phyloP scores from a whole-genome alignment of 2,888 invertebrate species.

The Rhopalosiphum nymphaeae region DNA sequence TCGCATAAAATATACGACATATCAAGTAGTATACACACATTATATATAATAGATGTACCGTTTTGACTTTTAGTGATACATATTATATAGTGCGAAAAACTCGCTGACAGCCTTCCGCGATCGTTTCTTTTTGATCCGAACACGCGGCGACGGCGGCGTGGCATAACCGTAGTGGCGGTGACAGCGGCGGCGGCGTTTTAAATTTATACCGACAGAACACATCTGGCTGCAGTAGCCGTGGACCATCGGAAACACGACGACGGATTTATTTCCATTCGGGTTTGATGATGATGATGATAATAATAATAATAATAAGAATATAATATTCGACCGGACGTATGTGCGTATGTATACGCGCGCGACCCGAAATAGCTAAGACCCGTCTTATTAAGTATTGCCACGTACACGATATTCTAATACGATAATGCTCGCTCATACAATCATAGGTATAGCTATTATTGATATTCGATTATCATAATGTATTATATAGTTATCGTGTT shows the following conservation, averaged over 20 bases:
- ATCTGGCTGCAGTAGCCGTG: slow-evolving; percentile 46
- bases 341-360: background rate
- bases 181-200: slow-evolving; percentile 42
- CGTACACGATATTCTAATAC: background rate
- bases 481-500: background rate
- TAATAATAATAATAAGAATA: background rate
- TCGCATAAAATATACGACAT: background rate
- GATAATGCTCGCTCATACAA: background rate
- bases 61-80: background rate
- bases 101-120: slow-evolving; percentile 36
- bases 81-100: slow-evolving; percentile 32
- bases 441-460: background rate
- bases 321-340: slow-evolving; percentile 58
- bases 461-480: background rate
- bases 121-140: slow-evolving; percentile 64
- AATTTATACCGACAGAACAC: slow-evolving; percentile 56
- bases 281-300: slow-evolving; percentile 26
- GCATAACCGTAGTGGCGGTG: background rate
- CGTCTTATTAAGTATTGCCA: background rate
- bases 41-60: background rate
- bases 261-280: slow-evolving; percentile 59
- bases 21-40: background rate
- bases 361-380: slow-evolving; percentile 49
- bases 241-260: slow-evolving; percentile 57
- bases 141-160: background rate